Conservation (phyloP, 2,113 vertebrate species). For the Gadus macrocephalus region DNA sequence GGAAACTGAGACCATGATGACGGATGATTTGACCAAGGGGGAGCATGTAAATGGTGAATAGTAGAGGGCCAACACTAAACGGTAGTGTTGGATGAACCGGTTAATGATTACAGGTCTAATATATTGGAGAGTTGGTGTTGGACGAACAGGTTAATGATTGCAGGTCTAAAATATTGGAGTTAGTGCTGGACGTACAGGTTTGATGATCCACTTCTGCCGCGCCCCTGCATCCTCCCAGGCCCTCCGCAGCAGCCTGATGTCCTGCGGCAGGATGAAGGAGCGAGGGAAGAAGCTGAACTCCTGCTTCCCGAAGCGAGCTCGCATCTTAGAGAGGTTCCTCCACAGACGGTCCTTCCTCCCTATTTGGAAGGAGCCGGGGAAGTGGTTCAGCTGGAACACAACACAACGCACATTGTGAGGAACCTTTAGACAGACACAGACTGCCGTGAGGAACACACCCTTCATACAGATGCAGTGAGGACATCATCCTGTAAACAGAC, state of each 20-base stretch:
- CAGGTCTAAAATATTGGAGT: too few relatives aligned
- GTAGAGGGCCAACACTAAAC: too few relatives aligned
- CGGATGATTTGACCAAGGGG: too few relatives aligned
- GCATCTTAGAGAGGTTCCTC: constrained; percentile 93
- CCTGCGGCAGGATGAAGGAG: constrained; percentile 93
- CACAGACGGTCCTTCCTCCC: constrained; percentile 95
- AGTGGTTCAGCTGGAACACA: constrained; percentile 87
- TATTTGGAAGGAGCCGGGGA: constrained; percentile 96
- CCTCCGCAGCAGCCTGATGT: constrained; percentile 86
- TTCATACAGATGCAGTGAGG: constrained; percentile 12
- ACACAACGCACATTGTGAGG: not conserved
- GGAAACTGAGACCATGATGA: too few relatives aligned
- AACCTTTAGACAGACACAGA: not conserved
- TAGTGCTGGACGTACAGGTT: constrained; percentile 75
- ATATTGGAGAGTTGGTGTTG: too few relatives aligned
- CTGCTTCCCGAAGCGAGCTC: constrained; percentile 83
- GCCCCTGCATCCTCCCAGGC: constrained; percentile 85
- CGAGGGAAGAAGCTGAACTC: constrained; percentile 95
- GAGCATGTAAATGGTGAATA: too few relatives aligned
- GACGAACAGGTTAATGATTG: too few relatives aligned
- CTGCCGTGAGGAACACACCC: too few relatives aligned
- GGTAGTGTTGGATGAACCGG: too few relatives aligned
- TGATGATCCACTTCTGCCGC: constrained; percentile 95
- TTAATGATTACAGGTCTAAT: too few relatives aligned
- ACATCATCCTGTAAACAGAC: not conserved